phyloP scores from a whole-genome alignment of 2,888 invertebrate species.

The Amphipoea lucens region DNA sequence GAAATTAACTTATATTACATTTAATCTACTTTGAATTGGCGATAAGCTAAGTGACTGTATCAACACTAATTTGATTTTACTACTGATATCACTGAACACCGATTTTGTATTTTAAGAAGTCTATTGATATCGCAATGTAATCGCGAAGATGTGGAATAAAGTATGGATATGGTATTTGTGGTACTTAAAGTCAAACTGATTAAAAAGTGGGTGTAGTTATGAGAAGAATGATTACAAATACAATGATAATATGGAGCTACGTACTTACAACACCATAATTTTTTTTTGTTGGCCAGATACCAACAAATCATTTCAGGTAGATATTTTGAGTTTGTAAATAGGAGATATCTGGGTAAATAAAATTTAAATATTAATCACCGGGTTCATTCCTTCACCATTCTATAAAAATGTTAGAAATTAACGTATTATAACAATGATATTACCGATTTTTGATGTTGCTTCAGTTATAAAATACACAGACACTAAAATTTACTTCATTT shows the following conservation, averaged over 20 bases:
- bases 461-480: slow-evolving; percentile 29
- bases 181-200: slow-evolving; percentile 14
- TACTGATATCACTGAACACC: slow-evolving; percentile 45
- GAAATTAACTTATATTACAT: slow-evolving; percentile 41
- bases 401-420: neutral
- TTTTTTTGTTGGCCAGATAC: slow-evolving; percentile 30
- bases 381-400: slow-evolving; percentile 1
- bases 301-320: slow-evolving; percentile 35
- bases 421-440: neutral
- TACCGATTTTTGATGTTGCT: slow-evolving; percentile 35
- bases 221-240: slow-evolving; percentile 4
- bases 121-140: slow-evolving; percentile 23
- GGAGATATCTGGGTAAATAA: slow-evolving; percentile 43
- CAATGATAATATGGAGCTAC: slow-evolving; percentile 19
- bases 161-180: slow-evolving; percentile 3
- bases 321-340: slow-evolving; percentile 32
- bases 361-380: slow-evolving; percentile 35
- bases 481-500: slow-evolving; percentile 17
- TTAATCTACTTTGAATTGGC: slow-evolving; percentile 30
- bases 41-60: slow-evolving; percentile 44
- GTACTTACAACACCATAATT: slow-evolving; percentile 54
- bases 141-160: slow-evolving; percentile 31
- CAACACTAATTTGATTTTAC: slow-evolving; percentile 50
- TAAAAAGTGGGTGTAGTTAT: slow-evolving; percentile 17
- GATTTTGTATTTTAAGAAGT: slow-evolving; percentile 38